A percentile compares a stretch with the other conserved stretches of the same genome.
These are phyloP conservation scores for Helobdella robusta DNA, from an alignment of 2,888 invertebrate species.

Conservation along the genomic window DNA sequence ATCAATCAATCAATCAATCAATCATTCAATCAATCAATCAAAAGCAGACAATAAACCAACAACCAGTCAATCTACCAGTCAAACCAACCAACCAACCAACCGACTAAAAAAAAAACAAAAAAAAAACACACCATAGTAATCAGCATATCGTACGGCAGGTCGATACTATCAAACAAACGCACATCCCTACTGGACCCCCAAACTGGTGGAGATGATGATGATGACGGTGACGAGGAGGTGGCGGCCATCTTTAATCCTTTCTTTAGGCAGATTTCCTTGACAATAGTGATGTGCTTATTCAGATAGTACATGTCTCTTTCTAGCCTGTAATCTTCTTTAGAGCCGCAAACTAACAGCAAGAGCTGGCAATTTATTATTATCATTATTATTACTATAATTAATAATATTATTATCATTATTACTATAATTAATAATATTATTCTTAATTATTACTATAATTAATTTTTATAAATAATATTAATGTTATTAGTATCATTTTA, in stretches of 20 bases:
- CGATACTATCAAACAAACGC: slow-evolving; percentile 39
- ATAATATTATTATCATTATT: not conserved
- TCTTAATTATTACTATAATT: not conserved
- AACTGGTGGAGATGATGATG: too few species aligned
- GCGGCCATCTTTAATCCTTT: slow-evolving; percentile 38
- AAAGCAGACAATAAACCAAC: too few species aligned
- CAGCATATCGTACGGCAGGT: slow-evolving; percentile 75
- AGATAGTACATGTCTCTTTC: slow-evolving; percentile 84
- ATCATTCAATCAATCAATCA: too few species aligned
- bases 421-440: too few species aligned
- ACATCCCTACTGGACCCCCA: too few species aligned
- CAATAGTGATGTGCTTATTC: slow-evolving; percentile 65
- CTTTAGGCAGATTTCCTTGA: slow-evolving; percentile 43
- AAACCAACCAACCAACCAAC: too few species aligned
- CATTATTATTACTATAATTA: not conserved
- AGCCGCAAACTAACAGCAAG: slow-evolving; percentile 80
- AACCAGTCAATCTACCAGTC: too few species aligned
- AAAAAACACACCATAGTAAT: slow-evolving; percentile 60
- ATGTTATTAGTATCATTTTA: not conserved
- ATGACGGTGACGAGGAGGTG: slow-evolving; percentile 3
- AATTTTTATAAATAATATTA: not conserved
- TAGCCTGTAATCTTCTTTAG: slow-evolving; percentile 87
- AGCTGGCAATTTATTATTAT: slow-evolving; percentile 50
- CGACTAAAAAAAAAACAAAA: slow-evolving; percentile 6
- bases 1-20: too few species aligned